A percentile compares a stretch with the other conserved stretches of the same genome.
Evolutionary conservation across 1,140 invertebrate genomes (phyloP).

Genomic region (Conopomorpha cramerella): DNA sequence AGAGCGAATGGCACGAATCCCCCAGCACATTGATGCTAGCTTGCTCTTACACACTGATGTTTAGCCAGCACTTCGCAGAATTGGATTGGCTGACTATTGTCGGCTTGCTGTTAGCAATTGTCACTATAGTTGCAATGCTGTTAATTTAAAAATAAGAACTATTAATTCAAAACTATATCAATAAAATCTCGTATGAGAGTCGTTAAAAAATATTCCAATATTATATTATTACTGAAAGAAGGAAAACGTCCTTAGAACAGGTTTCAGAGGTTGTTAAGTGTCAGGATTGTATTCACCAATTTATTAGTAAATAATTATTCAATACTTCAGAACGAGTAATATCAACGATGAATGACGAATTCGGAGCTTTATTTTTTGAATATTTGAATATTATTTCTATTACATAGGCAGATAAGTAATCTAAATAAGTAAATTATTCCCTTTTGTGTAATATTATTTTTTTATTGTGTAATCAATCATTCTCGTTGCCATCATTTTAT

Average conservation of each 20-base stretch:
- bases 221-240: background rate
- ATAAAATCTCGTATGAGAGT: background rate
- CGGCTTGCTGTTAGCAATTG: slow-evolving; percentile 70
- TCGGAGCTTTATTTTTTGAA: background rate
- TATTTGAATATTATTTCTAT: background rate
- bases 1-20: slow-evolving; percentile 61
- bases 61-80: slow-evolving; percentile 65
- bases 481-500: background rate
- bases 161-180: background rate
- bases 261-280: too few relatives aligned
- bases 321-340: background rate
- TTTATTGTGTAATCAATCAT: background rate
- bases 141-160: slow-evolving; percentile 33
- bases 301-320: background rate
- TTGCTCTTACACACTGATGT: slow-evolving; percentile 69
- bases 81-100: slow-evolving; percentile 70
- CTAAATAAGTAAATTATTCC: background rate
- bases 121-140: slow-evolving; percentile 69
- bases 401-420: background rate
- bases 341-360: too few relatives aligned
- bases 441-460: background rate
- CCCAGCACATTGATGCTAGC: slow-evolving; percentile 64
- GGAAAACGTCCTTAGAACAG: background rate
- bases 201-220: background rate
- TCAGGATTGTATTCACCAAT: too few relatives aligned